Base-by-base conservation (phyloP, 2,888 invertebrate genomes). In the Cyclophora albipunctata region DNA sequence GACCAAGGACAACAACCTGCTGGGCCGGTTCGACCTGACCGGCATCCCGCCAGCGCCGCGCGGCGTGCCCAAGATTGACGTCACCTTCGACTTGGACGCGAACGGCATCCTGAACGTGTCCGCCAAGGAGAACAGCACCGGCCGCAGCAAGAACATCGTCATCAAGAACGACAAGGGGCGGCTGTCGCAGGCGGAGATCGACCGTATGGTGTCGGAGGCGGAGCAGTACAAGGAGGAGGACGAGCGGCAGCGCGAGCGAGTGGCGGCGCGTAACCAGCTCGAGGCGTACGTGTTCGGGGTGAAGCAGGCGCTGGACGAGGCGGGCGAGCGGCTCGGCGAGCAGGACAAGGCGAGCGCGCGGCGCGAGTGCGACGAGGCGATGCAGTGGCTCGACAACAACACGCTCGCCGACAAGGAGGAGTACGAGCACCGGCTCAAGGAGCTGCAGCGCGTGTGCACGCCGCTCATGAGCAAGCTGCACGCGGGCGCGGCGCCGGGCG, bases 111-210 rank as follows among this genome's bases (percentile, higher is more conserved):
- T 96, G 52, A 96, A 96, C 74, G 96, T 97, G 0, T 92, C 94
- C 0, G 96, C 96, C n/a, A 91, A 92, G 58, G 92, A 92, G 58
- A 91, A 90, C 73, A 90, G 91, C 61, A 90, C 91, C 0, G 92
- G 91, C 34, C 93, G 92, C 59, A 91, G 91, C 47, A 93, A 92
- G 73, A 93, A 93, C 68, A 95, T 96, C 54, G 93, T 93, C 42
- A 96, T 96, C 63, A 94, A 93, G 70, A 96, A 95, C 78, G 94
- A 95, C 81, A 94, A 93, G 68, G 94, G 95, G 0, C 90, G 95
- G 4, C 81, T 96, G 47, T 93, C 94, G 5, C 94, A 95, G 71
- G 92, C 92, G 34, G 95, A 96, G 69, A 95, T 96, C 59, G 95
- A 96, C 53, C 90, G 92, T 56, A 95, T 95, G 95, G 76, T 95